These are phyloP conservation scores for Pharmacophagus antenor DNA, from an alignment of 2,888 invertebrate genomes.

Conservation along the genomic window DNA sequence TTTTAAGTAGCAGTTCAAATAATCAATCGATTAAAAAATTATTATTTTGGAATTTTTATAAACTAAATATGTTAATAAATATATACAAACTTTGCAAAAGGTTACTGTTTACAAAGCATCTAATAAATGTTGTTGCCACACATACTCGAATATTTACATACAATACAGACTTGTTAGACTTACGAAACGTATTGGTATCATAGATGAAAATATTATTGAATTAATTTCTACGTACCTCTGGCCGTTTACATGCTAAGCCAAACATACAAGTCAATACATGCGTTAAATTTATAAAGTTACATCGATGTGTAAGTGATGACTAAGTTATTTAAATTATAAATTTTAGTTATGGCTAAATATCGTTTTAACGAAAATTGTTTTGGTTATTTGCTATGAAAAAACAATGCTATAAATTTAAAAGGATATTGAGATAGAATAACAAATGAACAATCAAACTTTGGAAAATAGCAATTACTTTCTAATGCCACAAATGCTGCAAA, in stretches of 20 bases:
- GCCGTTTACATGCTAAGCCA: too few species aligned
- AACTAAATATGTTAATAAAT: too few species aligned
- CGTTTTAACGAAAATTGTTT: too few species aligned
- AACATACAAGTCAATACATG: too few species aligned
- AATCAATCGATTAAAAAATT: too few species aligned
- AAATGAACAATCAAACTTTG: neutral
- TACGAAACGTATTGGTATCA: neutral
- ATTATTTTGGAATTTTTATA: too few species aligned
- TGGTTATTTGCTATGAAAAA: neutral
- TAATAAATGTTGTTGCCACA: neutral
- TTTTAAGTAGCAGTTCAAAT: neutral
- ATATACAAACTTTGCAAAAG: neutral
- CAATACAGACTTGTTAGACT: neutral
- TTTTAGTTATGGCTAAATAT: too few species aligned
- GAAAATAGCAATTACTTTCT: conserved; percentile 9
- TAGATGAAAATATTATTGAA: neutral
- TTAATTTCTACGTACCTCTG: neutral
- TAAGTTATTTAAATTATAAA: too few species aligned
- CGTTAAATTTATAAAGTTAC: too few species aligned
- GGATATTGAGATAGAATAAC: neutral
- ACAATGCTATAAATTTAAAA: neutral
- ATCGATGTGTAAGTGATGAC: too few species aligned
- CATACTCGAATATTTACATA: neutral
- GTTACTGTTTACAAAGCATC: neutral
- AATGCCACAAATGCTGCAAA: conserved; percentile 22